Conservation (phyloP, 2,888 invertebrate genomes). For the Aleiodes leptofemur region DNA sequence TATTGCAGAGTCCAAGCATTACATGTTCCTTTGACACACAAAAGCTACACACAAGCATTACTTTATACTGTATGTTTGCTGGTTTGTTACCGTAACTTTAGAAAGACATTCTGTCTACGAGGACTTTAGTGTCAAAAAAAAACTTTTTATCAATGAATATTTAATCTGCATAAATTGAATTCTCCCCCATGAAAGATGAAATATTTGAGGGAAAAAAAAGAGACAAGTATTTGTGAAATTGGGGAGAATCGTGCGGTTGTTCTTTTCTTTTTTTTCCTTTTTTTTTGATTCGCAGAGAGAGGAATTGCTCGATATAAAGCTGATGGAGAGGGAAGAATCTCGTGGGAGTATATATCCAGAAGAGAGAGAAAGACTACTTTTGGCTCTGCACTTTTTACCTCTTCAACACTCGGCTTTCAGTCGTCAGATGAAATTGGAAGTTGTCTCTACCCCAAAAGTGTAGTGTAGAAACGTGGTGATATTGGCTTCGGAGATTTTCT, state of each 20-base stretch:
- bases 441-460: conserved; percentile 48
- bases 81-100: neutral
- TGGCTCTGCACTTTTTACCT: conserved; percentile 31
- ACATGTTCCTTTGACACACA: conserved; percentile 13
- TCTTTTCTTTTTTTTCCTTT: neutral
- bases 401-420: conserved; percentile 26
- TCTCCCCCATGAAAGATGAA: conserved; percentile 21
- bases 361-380: conserved; percentile 8
- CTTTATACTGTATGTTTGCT: neutral
- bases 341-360: conserved; percentile 13
- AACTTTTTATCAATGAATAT: neutral
- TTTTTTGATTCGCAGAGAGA: neutral
- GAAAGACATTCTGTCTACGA: neutral
- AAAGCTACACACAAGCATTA: neutral
- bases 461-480: conserved; percentile 40
- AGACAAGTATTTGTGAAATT: conserved; percentile 33
- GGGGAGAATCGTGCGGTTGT: conserved; percentile 24
- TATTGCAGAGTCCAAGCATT: conserved; percentile 14
- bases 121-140: neutral
- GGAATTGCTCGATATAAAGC: conserved; percentile 27
- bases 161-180: neutral
- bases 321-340: conserved; percentile 34
- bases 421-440: conserved; percentile 45
- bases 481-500: conserved; percentile 40
- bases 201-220: neutral